These are phyloP conservation scores for Neodon shergylaensis DNA, from an alignment of 2,113 vertebrate genomes.

Conservation along the genomic window DNA sequence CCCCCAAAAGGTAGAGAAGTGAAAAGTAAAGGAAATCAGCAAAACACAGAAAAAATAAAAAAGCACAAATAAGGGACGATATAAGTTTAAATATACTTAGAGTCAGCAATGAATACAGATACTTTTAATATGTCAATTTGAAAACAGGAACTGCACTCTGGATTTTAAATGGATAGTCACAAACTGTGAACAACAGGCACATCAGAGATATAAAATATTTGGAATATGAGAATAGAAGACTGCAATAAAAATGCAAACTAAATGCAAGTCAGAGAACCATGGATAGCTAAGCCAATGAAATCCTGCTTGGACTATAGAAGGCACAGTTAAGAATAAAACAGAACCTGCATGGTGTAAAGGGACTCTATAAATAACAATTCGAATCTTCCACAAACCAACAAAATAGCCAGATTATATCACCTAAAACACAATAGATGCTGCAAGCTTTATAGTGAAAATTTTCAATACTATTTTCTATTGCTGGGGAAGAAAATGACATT, in stretches of 20 bases:
- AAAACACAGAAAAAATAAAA: neutral
- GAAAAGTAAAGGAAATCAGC: neutral
- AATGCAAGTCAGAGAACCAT: neutral
- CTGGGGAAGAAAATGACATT: neutral
- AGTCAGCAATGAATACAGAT: neutral
- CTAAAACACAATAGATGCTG: neutral
- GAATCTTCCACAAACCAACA: neutral
- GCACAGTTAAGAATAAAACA: neutral
- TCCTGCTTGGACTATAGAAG: neutral
- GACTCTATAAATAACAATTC: neutral
- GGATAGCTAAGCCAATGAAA: too few species aligned
- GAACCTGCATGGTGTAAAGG: neutral
- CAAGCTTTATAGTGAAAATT: neutral
- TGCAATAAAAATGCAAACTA: neutral
- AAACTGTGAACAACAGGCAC: neutral
- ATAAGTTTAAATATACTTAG: neutral
- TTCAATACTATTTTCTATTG: neutral
- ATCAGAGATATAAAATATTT: neutral
- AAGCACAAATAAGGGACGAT: neutral
- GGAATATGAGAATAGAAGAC: neutral
- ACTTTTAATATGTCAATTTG: neutral
- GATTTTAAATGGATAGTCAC: neutral
- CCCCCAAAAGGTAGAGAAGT: neutral
- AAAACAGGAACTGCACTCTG: neutral
- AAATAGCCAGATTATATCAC: neutral